Conservation (phyloP, 2,888 invertebrate genomes). For the Dicyrtomina minuta region DNA sequence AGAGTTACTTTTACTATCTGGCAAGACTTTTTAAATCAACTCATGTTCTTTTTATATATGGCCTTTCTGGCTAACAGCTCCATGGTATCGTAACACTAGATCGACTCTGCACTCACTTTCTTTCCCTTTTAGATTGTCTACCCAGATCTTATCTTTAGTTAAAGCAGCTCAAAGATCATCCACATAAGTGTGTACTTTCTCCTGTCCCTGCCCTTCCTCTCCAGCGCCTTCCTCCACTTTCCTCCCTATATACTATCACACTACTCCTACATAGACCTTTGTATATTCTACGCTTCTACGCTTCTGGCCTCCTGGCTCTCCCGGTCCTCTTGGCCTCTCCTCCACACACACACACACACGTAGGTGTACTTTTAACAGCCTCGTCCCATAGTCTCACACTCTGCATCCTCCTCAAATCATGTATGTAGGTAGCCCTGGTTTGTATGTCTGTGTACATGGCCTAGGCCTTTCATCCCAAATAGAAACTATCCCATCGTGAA, state of each 20-base stretch:
- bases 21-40: too few relatives aligned
- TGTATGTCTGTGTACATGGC: slow-evolving; percentile 3
- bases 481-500: slow-evolving; percentile 2
- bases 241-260: not conserved
- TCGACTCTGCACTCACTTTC: too few relatives aligned
- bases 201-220: not conserved
- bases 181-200: too few relatives aligned
- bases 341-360: not conserved
- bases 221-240: not conserved
- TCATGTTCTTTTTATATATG: too few relatives aligned
- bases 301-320: not conserved
- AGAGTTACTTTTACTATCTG: not conserved
- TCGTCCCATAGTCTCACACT: not conserved
- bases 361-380: not conserved
- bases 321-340: too few relatives aligned
- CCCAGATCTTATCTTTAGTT: too few relatives aligned
- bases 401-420: not conserved
- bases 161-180: too few relatives aligned
- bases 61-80: too few relatives aligned
- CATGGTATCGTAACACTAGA: too few relatives aligned
- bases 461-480: slow-evolving; percentile 3
- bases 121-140: too few relatives aligned
- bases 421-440: not conserved
- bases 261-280: slow-evolving; percentile 1
- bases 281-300: not conserved